Percentiles rank a stretch among this genome's conserved stretches.
These are phyloP conservation scores for Lepilemur septentrionalis DNA, from an alignment of 2,797 vertebrate genomes.

Conservation along the genomic window DNA sequence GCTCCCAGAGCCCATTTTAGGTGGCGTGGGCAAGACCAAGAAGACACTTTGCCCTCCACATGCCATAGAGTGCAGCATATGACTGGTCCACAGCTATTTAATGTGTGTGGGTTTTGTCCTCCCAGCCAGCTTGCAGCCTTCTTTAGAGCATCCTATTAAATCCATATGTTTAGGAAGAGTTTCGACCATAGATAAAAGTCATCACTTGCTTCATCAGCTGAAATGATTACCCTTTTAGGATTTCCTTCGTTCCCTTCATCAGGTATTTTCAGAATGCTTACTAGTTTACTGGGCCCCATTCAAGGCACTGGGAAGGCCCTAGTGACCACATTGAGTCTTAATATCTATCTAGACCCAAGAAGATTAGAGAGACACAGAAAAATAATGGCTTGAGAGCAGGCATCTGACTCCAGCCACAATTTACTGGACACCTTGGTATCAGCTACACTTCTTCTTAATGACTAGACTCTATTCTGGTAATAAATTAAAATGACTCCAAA, in stretches of 20 bases:
- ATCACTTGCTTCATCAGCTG: background rate
- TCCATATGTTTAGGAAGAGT: background rate
- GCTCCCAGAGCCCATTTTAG: background rate
- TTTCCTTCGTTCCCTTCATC: background rate
- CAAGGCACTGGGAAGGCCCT: background rate
- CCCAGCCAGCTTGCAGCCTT: background rate
- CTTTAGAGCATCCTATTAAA: background rate
- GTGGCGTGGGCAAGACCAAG: background rate
- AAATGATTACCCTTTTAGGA: background rate
- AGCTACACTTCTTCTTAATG: background rate
- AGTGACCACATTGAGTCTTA: background rate
- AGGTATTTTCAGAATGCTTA: background rate
- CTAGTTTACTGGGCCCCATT: background rate
- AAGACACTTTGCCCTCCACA: background rate
- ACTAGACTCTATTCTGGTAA: background rate
- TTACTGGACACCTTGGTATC: constrained; percentile 18
- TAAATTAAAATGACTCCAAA: constrained; percentile 56
- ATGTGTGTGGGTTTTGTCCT: background rate
- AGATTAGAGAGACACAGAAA: constrained; percentile 44
- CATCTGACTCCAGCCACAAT: constrained; percentile 30
- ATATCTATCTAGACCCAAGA: constrained; percentile 19
- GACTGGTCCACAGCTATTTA: background rate
- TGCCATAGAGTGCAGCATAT: background rate
- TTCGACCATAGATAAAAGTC: background rate
- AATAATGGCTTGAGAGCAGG: constrained; percentile 57